phyloP scores from a whole-genome alignment of 2,797 vertebrate species.

The Notamacropus eugenii region DNA sequence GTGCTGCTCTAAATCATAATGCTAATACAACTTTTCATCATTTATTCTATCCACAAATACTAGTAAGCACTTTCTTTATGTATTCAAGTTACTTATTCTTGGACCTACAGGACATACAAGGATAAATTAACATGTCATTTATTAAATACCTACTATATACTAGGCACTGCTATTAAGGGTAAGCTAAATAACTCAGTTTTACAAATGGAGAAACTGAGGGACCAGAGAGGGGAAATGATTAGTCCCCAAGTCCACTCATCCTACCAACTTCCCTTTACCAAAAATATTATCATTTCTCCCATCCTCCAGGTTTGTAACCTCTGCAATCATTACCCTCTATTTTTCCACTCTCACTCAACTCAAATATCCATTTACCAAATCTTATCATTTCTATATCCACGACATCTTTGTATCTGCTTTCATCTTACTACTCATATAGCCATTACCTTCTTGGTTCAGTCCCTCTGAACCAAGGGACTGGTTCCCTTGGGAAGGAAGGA shows the following conservation, averaged over 20 bases:
- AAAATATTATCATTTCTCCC: background rate
- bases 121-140: background rate
- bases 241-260: background rate
- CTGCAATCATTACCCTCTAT: background rate
- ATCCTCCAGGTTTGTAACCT: background rate
- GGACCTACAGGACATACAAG: background rate
- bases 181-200: background rate
- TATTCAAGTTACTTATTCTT: background rate
- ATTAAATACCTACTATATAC: background rate
- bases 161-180: background rate
- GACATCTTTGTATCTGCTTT: background rate
- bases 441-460: background rate
- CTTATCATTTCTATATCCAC: background rate
- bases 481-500: too few relatives aligned
- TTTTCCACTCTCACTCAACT: background rate
- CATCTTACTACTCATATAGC: background rate
- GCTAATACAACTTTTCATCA: background rate
- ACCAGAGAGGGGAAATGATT: background rate
- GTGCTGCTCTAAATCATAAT: background rate
- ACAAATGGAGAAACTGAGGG: background rate
- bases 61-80: background rate
- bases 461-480: too few relatives aligned
- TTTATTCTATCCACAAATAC: background rate
- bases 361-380: background rate
- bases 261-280: background rate